These are phyloP conservation scores for Stichopus chloronotus DNA, from an alignment of 35 echinoderm and acorn worm genomes.

Conservation along the genomic window DNA sequence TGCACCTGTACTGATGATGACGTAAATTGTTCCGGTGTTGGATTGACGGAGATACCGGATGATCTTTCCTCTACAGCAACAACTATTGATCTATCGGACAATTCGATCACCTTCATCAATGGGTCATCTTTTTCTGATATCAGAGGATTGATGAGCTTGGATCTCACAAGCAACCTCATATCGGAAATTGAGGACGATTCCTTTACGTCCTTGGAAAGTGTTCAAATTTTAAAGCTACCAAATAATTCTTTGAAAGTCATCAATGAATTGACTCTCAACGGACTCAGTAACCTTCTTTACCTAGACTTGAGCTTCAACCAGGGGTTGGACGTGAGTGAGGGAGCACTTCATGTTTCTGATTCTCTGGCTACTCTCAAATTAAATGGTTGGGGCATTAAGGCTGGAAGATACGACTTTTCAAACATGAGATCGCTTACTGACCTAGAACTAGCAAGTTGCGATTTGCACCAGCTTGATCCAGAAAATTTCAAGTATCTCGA, in stretches of 20 bases:
- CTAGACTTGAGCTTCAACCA: conserved; percentile 11
- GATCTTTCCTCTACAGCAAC: conserved; percentile 23
- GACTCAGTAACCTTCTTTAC: background rate
- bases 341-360: conserved; percentile 13
- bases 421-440: background rate
- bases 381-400: conserved; percentile 5
- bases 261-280: background rate
- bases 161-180: conserved; percentile 14
- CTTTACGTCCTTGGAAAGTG: background rate
- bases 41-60: background rate
- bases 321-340: background rate
- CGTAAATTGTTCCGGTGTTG: conserved; percentile 22
- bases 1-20: conserved; percentile 12
- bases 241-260: conserved; percentile 13
- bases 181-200: background rate
- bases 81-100: conserved; percentile 20
- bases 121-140: background rate
- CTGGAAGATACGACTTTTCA: conserved; percentile 14
- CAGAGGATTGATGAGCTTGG: background rate
- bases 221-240: background rate
- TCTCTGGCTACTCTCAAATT: background rate
- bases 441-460: conserved; percentile 11
- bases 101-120: conserved; percentile 12
- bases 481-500: conserved; percentile 24
- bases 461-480: background rate